Base-by-base conservation (phyloP, 2,113 vertebrate species). In the Alouatta palliata region DNA sequence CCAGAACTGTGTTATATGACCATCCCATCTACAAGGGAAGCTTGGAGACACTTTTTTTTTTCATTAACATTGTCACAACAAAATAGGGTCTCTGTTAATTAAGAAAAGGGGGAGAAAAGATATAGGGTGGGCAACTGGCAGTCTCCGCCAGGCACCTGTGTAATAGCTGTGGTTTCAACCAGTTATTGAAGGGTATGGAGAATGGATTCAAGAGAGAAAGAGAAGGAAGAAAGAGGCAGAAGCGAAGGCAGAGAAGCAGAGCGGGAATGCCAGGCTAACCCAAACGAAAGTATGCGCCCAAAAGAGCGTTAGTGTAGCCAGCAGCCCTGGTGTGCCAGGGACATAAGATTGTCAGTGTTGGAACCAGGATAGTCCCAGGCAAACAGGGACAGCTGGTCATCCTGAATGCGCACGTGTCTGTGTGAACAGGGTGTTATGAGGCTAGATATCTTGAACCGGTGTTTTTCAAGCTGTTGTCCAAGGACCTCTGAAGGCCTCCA, bases 41-140 rank as follows among this genome's bases (percentile, higher is more conserved):
- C 58, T 81, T 23, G 37, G n/a, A 93, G 35, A 49, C 4, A 30
- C 61, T 66, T 20, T 52, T 27, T 75, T 54, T 35, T 75, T 52
- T 45, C 17, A 76, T 35, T 3, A 21, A 43, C 4, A 37, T 14
- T 61, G 52, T 10, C 21, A 10, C 9, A 45, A 30, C 6, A 82
- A 89, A 86, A 87, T 86, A 49, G 23, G 3, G 43, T 49, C 94
- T 73, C 75, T 90, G 58, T 58, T 66, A 66, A 75, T 61, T 68
- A 79, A 4, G 21, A 52, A 43, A 58, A 20, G 47, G 11, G 81
- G 1, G 17, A 71, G 52, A 73, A 90, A 83, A 23, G 32, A 30
- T 20, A 2, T 2, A 5, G 6, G 1, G 8, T n/a, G 2, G 2
- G 56, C 8, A 76, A 32, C 21, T 32, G 9, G 13, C 7, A 13